Conservation (phyloP, 1,140 invertebrate genomes). For the Sweltsa coloradensis region DNA sequence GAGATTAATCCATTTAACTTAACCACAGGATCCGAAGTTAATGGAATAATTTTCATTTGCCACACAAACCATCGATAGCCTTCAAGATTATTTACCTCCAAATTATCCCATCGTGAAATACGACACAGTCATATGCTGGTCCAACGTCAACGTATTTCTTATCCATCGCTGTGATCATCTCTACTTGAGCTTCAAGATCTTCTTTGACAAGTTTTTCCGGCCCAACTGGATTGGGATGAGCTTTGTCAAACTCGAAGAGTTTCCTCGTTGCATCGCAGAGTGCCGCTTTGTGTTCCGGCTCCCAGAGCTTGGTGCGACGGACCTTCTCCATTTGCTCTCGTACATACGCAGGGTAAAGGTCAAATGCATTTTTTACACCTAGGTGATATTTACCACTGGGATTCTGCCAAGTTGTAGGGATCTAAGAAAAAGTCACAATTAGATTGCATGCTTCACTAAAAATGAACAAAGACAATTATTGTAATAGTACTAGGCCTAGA, state of each 20-base stretch:
- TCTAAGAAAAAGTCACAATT: constrained; percentile 37
- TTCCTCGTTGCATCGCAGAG: constrained; percentile 63
- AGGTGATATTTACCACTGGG: constrained; percentile 69
- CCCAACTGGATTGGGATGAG: constrained; percentile 34
- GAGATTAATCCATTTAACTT: no score
- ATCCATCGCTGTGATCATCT: constrained; percentile 69
- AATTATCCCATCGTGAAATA: constrained; percentile 74
- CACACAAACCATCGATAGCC: constrained; percentile 19
- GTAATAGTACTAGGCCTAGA: not conserved
- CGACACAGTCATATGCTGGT: constrained; percentile 84
- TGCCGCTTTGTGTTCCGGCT: constrained; percentile 63
- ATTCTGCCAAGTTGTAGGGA: constrained; percentile 74
- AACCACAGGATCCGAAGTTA: no score
- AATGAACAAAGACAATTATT: not conserved
- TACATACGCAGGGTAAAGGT: constrained; percentile 74
- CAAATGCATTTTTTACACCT: constrained; percentile 76
- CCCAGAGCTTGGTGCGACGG: constrained; percentile 74
- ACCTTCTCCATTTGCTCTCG: constrained; percentile 74
- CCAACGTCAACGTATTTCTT: constrained; percentile 82
- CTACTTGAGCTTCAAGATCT: constrained; percentile 75
- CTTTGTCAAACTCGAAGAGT: constrained; percentile 36
- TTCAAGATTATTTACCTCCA: constrained; percentile 53
- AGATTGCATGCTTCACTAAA: constrained; percentile 3
- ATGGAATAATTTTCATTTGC: no score
- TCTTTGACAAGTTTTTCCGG: constrained; percentile 80